Percentiles rank a stretch among this genome's conserved stretches.
phyloP scores from a whole-genome alignment of 1,140 invertebrate genomes.

The Rhopalosiphum padi region DNA sequence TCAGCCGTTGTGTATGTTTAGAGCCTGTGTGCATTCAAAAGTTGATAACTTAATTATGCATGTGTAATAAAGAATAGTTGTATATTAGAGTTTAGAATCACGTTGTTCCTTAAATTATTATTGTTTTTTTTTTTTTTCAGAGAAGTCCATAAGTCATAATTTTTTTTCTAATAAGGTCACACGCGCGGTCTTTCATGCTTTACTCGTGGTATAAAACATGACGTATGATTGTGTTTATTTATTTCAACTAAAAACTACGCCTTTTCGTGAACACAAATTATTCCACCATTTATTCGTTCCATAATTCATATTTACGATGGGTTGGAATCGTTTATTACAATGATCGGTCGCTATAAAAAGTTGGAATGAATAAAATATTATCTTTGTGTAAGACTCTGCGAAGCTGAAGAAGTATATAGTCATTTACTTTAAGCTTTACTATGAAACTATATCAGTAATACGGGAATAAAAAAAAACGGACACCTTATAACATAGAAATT shows the following conservation, averaged over 20 bases:
- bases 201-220: neutral
- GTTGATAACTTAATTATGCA: neutral
- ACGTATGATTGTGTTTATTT: neutral
- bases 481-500: neutral
- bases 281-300: constrained; percentile 14
- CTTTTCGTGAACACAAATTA: constrained; percentile 1
- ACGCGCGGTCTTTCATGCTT: neutral
- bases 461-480: neutral
- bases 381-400: neutral
- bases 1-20: neutral
- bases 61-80: neutral
- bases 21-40: no score
- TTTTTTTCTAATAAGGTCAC: neutral
- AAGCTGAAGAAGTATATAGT: neutral
- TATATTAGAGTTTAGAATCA: neutral
- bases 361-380: constrained; percentile 12
- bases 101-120: neutral
- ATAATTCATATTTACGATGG: constrained; percentile 16
- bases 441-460: neutral
- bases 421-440: neutral
- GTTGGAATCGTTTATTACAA: neutral
- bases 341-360: neutral
- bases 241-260: constrained; percentile 9
- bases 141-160: neutral
- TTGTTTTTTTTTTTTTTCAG: neutral